Base-by-base conservation (phyloP, 1,140 invertebrate genomes). In the Chlorops oryzae region DNA sequence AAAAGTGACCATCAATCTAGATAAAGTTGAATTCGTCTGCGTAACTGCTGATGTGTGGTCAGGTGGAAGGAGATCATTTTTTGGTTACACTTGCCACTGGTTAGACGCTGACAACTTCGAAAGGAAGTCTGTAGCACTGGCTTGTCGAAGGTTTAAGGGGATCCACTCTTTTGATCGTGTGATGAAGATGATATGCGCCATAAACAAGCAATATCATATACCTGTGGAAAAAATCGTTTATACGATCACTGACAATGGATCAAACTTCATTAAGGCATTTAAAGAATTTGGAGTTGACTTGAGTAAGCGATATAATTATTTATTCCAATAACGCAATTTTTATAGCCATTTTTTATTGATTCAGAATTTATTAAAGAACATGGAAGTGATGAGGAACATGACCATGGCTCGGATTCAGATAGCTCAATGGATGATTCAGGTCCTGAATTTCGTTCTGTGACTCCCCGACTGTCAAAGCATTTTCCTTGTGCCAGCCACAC, bases 181-280 rank as follows among this genome's bases (percentile, higher is more conserved):
- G 23, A 54, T 42, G 6, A 34, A 46, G 34, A 27, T 50, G 27
- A 17, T 61, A 6, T 43, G 47, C 18, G 27, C 52, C 39, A 55
- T 63, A 38, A 39, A 56, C 25, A 24, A 39, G 7, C 38, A 48
- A 44, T 61, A 56, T 43, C 47, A 47, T 24, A 41, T 61, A 38
- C 45, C 44, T 17, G 5, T 37, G 17, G n/a, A 15, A 15, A 50
- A 56, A 53, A 55, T 63, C 18, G 40, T 45, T 18, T 50, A 44
- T 17, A 61, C 57, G 12, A 50, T 61, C 10, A 59, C 58, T 18
- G 61, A 59, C 40, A 59, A 57, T 38, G 59, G 50, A 12, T 55
- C 51, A 15, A 61, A 59, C 49, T 61, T 59, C 47, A 43, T 56
- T 10, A 61, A 59, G 41, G 50, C 55, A 3, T 61, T 59, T 10